Evolutionary conservation across 2,888 invertebrate species (phyloP).

Genomic region (Amaurobius ferox): DNA sequence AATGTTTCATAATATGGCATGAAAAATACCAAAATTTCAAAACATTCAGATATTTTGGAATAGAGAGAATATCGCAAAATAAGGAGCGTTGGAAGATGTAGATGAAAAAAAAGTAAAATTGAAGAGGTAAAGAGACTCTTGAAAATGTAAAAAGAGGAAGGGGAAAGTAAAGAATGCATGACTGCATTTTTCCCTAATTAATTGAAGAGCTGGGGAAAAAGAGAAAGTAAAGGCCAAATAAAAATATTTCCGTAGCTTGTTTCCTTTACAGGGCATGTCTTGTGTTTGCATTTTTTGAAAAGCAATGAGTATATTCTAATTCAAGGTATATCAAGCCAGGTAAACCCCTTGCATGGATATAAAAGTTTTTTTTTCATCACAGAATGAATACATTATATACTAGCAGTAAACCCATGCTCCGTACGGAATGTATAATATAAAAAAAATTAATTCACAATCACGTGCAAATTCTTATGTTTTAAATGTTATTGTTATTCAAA

Average conservation of each 20-base stretch:
- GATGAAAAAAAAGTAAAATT: constrained; percentile 11
- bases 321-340: too few species aligned
- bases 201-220: constrained; percentile 53
- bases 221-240: constrained; percentile 42
- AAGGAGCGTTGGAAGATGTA: neutral
- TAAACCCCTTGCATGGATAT: too few species aligned
- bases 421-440: too few species aligned
- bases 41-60: neutral
- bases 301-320: constrained; percentile 63
- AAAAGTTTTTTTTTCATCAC: too few species aligned
- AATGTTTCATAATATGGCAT: too few species aligned
- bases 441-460: too few species aligned
- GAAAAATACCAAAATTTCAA: neutral
- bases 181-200: constrained; percentile 69
- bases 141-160: constrained; percentile 19
- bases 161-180: constrained; percentile 44
- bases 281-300: constrained; percentile 53
- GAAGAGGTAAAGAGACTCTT: constrained; percentile 28
- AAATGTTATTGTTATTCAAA: too few species aligned
- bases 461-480: too few species aligned
- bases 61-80: neutral
- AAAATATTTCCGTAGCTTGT: constrained; percentile 42
- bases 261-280: constrained; percentile 53
- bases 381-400: too few species aligned
- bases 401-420: too few species aligned